Evolutionary conservation across 2,113 vertebrate genomes (phyloP).

Genomic region (Cranoglanis bouderius): DNA sequence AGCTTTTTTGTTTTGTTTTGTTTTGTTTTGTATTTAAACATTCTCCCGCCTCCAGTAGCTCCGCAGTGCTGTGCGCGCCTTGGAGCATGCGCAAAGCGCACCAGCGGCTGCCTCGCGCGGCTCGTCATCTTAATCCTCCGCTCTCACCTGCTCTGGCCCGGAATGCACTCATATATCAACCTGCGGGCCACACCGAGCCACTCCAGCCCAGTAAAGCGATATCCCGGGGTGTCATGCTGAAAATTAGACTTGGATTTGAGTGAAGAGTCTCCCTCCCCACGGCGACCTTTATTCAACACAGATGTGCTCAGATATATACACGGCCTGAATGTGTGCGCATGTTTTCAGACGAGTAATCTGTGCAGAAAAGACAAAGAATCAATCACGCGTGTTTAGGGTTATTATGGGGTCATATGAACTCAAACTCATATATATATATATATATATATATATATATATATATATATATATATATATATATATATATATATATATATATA

Average conservation of each 20-base stretch:
- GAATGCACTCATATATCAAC: slow-evolving; percentile 58
- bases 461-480: no score
- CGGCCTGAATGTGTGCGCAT: slow-evolving; percentile 24
- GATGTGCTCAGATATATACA: slow-evolving; percentile 52
- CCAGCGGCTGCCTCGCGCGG: slow-evolving; percentile 24
- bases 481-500: no score
- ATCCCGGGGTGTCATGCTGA: slow-evolving; percentile 54
- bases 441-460: no score
- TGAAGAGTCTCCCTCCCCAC: slow-evolving; percentile 45
- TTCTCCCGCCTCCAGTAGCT: not conserved
- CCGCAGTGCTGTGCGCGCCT: not conserved
- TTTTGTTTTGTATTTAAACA: not conserved
- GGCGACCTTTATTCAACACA: slow-evolving; percentile 51
- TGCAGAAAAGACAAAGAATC: slow-evolving; percentile 47
- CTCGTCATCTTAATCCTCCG: slow-evolving; percentile 51
- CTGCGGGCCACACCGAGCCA: slow-evolving; percentile 53
- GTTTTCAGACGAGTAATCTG: slow-evolving; percentile 56
- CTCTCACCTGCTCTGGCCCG: slow-evolving; percentile 48
- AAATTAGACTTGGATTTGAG: slow-evolving; percentile 53
- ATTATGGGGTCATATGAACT: slow-evolving; percentile 39
- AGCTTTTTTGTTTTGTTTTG: not conserved
- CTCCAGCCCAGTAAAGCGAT: slow-evolving; percentile 50
- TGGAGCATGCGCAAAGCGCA: slow-evolving; percentile 22
- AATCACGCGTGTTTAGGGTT: slow-evolving; percentile 50
- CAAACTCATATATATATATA: not conserved